Conservation (phyloP, 92 coral and sea anemone species). For the Bergia sp. region DNA sequence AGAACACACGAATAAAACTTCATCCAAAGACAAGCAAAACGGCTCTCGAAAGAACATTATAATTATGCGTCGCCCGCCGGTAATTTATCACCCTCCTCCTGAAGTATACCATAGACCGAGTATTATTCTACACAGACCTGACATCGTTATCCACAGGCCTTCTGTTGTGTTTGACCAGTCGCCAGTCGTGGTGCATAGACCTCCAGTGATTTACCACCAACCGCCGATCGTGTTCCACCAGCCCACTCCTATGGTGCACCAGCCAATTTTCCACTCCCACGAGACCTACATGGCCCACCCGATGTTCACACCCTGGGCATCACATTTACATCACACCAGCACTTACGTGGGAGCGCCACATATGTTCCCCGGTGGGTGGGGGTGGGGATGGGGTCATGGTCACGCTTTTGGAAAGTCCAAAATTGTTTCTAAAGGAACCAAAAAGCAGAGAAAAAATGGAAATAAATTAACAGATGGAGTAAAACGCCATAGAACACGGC, state of each 20-base stretch:
- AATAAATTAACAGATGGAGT: background rate
- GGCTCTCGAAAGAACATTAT: slow-evolving; percentile 84
- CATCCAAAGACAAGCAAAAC: slow-evolving; percentile 24
- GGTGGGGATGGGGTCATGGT: slow-evolving; percentile 62
- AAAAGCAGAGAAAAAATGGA: slow-evolving; percentile 9
- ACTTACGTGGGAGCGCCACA: slow-evolving; percentile 84
- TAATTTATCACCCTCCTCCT: slow-evolving; percentile 94
- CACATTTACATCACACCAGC: slow-evolving; percentile 68
- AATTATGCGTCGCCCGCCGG: slow-evolving; percentile 92
- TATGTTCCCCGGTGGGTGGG: slow-evolving; percentile 69
- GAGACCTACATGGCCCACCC: slow-evolving; percentile 86
- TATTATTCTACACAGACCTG: slow-evolving; percentile 84
- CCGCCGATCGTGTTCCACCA: slow-evolving; percentile 91
- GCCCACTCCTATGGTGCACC: slow-evolving; percentile 90
- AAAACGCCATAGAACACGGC: slow-evolving; percentile 39
- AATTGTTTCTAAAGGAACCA: slow-evolving; percentile 35
- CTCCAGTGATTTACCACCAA: slow-evolving; percentile 87
- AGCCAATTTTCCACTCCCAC: slow-evolving; percentile 82
- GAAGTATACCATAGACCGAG: slow-evolving; percentile 92
- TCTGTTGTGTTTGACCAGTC: slow-evolving; percentile 90
- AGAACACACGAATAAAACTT: slow-evolving; percentile 2
- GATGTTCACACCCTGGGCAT: slow-evolving; percentile 66
- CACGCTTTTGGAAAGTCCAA: slow-evolving; percentile 80
- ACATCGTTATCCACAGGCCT: slow-evolving; percentile 88
- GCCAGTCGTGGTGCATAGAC: slow-evolving; percentile 84